Conservation (phyloP, 2,797 vertebrate genomes). For the Myioborus miniatus region DNA sequence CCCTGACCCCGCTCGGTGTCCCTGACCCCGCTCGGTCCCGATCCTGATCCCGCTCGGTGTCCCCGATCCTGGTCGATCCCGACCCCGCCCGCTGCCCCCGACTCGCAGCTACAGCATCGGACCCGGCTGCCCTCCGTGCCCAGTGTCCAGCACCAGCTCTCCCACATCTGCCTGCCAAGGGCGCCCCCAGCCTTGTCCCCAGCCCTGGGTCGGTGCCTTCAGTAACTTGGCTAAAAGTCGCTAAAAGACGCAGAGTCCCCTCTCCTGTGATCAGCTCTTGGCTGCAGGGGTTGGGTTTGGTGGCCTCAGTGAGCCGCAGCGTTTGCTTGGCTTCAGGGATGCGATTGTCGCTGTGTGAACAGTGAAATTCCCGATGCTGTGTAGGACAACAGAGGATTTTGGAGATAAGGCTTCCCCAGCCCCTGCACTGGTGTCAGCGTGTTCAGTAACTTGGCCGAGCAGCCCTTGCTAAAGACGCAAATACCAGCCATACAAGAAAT, state of each 20-base stretch:
- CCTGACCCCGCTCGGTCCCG: too few species aligned
- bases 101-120: rapidly evolving
- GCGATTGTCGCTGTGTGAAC: neutral
- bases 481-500: neutral
- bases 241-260: neutral
- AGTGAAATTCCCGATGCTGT: neutral
- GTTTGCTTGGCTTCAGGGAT: neutral
- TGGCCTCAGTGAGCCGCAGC: neutral
- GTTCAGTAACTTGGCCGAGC: neutral
- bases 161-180: rapidly evolving
- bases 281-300: neutral
- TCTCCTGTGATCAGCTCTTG: neutral
- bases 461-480: neutral
- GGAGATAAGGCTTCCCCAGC: neutral
- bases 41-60: too few species aligned
- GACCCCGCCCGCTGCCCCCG: neutral
- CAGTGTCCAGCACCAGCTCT: rapidly evolving
- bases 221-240: neutral
- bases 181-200: neutral
- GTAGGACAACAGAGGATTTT: rapidly evolving
- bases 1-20: too few species aligned
- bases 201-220: neutral
- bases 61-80: too few species aligned
- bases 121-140: neutral
- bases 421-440: neutral